Evolutionary conservation across 2,113 vertebrate genomes (phyloP), one percentile per base, ranked within the genome.

Genomic region (Ochotona princeps): DNA sequence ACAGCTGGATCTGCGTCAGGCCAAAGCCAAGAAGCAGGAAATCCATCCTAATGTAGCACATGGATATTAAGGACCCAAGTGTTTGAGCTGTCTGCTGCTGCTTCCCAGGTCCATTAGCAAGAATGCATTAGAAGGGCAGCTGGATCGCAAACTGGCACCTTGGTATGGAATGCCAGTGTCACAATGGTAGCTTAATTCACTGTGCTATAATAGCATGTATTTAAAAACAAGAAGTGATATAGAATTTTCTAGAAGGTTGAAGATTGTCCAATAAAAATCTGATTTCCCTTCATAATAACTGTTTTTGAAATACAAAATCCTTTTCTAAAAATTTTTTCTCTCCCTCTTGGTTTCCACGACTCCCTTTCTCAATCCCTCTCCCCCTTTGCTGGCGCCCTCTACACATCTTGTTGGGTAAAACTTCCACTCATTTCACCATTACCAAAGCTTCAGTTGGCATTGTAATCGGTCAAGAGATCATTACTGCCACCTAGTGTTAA

Each of bases 401-500:
- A 26, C 14, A 10, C 15, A 57, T 26, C 76, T 69, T 89, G 5
- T 28, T 38, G 12, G 20, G 8, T 69, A n/a, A 65, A 2, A 3
- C 38, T 35, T 87, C 79, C 63, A 14, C 26, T 38, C 11, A 18
- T 38, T 4, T 83, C 35, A 79, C 26, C 11, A 13, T 28, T 35
- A 14, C 70, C 54, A 57, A 75, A 91, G 94, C 23, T 76, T 20
- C 30, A 0, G 17, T 2, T 51, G 20, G 35, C 32, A 4, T 90
- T 95, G 89, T 57, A 86, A 70, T 63, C 80, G 26, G 7, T 90
- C 73, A 72, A 66, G 70, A 72, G 38, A 65, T 13, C 21, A 15
- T 67, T 91, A 90, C 90, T 94, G 96, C 95, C 96, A 92, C 90
- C 96, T 94, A 89, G 84, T 84, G 96, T 35, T 89, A 85, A 81